Percentiles rank a stretch among this genome's conserved stretches.
Conservation (phyloP, 2,797 vertebrate species). For the Chelonia mydas region DNA sequence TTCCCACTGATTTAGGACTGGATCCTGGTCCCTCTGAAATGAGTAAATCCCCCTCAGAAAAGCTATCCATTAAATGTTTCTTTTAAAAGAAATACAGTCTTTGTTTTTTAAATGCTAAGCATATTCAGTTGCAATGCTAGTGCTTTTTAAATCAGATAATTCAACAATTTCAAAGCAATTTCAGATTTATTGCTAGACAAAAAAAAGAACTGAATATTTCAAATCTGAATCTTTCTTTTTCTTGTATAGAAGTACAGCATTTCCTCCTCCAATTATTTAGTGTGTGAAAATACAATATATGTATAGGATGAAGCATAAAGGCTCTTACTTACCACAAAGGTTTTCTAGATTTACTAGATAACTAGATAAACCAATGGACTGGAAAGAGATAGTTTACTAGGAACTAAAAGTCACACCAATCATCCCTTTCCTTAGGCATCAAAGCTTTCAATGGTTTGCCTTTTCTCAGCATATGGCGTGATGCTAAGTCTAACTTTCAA, state of each 20-base stretch:
- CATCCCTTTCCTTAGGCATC: not conserved
- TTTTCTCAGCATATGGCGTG: not conserved
- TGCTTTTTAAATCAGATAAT: accelerated
- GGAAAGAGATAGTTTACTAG: not conserved
- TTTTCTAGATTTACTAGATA: not conserved
- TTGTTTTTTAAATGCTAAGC: not conserved
- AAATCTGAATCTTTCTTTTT: not conserved
- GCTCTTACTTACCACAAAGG: not conserved
- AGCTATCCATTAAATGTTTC: accelerated
- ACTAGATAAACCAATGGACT: not conserved
- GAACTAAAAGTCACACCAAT: not conserved
- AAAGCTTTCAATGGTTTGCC: not conserved
- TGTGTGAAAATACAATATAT: not conserved
- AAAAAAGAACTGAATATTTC: not conserved
- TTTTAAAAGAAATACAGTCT: not conserved
- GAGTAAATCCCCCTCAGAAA: not conserved
- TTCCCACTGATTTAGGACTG: not conserved
- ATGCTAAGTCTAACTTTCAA: not conserved
- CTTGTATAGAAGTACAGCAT: not conserved
- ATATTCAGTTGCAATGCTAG: not conserved
- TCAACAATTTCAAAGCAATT: not conserved
- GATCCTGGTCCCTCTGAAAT: not conserved
- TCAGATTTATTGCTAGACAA: not conserved
- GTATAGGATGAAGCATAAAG: not conserved
- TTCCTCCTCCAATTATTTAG: not conserved